Percentiles rank a stretch among this genome's conserved stretches.
phyloP scores from a whole-genome alignment of 2,113 vertebrate species.

The Bucco capensis region DNA sequence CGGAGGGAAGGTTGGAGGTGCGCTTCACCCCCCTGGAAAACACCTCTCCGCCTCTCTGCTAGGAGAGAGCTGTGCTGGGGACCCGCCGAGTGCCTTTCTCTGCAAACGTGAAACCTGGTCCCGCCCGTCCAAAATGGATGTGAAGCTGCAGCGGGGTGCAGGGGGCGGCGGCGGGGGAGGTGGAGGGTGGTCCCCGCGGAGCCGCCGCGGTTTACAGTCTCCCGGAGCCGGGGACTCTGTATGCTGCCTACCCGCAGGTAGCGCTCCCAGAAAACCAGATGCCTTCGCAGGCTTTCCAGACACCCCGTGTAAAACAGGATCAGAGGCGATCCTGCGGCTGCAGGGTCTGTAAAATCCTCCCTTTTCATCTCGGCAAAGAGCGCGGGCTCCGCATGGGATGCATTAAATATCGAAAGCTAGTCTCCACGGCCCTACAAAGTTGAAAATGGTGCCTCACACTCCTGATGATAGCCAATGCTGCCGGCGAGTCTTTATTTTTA shows the following conservation, averaged over 20 bases:
- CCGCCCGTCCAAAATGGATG: not conserved
- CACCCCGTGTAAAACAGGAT: conserved; percentile 52
- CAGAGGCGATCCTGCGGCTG: conserved; percentile 36
- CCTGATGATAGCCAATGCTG: not conserved
- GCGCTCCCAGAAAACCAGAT: conserved; percentile 54
- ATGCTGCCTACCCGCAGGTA: conserved; percentile 33
- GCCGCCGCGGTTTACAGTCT: conserved; percentile 44
- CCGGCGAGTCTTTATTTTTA: not conserved
- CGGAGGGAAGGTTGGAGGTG: not conserved
- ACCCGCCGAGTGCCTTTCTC: not conserved
- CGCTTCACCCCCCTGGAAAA: not conserved
- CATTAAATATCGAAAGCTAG: conserved; percentile 15
- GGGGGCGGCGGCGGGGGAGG: not conserved
- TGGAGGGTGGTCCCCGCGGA: not conserved
- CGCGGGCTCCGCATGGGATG: conserved; percentile 24
- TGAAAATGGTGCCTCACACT: not conserved
- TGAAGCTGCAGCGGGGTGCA: not conserved
- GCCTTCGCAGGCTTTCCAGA: conserved; percentile 56
- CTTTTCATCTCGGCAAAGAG: conserved; percentile 30
- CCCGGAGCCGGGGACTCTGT: conserved; percentile 9
- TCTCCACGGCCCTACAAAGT: conserved; percentile 16
- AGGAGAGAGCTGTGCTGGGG: not conserved
- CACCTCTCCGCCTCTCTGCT: not conserved
- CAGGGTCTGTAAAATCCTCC: conserved; percentile 36
- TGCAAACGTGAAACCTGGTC: not conserved